Evolutionary conservation across 2,797 vertebrate genomes (phyloP).

Genomic region (Enteromius paludinosus): DNA sequence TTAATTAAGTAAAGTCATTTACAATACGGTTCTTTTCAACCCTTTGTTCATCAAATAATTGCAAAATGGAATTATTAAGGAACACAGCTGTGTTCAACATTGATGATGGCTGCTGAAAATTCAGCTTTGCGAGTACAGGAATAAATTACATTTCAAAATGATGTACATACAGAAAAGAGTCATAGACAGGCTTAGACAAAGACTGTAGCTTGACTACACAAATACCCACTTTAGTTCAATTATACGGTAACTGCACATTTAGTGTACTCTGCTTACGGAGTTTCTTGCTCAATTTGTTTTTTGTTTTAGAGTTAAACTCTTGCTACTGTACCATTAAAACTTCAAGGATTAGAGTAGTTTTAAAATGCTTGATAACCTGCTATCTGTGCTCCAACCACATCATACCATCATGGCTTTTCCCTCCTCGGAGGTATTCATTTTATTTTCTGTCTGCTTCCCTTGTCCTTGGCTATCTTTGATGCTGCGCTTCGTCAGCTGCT

Average conservation of each 20-base stretch:
- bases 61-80: neutral
- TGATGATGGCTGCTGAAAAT: neutral
- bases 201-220: neutral
- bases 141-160: neutral
- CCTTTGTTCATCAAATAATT: neutral
- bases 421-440: no score
- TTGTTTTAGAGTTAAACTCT: neutral
- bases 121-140: neutral
- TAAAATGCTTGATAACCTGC: neutral
- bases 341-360: neutral
- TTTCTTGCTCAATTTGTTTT: neutral
- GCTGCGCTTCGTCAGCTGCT: no score
- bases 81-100: neutral
- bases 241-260: neutral
- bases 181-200: neutral
- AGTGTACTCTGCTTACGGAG: neutral
- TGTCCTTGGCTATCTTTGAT: no score
- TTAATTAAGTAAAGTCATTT: no score
- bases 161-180: neutral
- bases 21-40: neutral
- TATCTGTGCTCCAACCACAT: no score
- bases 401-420: no score
- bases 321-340: neutral
- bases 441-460: no score
- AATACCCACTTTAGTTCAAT: neutral